phyloP scores from a whole-genome alignment of 2,888 invertebrate genomes.

The Drosophila acutilabella region DNA sequence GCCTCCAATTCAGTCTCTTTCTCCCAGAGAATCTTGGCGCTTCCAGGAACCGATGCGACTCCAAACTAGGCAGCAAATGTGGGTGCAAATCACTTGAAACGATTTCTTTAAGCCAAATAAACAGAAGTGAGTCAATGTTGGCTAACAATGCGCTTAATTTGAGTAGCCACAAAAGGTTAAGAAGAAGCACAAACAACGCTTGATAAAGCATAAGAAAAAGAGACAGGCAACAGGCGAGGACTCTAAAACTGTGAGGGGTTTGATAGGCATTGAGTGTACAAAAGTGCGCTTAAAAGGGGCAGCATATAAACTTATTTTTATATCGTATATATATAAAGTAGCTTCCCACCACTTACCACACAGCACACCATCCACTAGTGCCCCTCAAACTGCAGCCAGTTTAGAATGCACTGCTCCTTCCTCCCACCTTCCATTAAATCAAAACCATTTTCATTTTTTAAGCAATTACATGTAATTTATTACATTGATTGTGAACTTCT shows the following conservation, averaged over 20 bases:
- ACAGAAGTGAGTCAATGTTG: constrained; percentile 48
- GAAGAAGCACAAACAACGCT: constrained; percentile 6
- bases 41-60: constrained; percentile 44
- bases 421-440: not conserved
- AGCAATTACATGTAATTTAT: constrained; percentile 63
- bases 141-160: constrained; percentile 28
- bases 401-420: not conserved
- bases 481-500: constrained; percentile 65
- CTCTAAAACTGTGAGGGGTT: not conserved
- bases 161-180: constrained; percentile 7
- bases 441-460: constrained; percentile 23
- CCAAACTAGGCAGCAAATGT: constrained; percentile 38
- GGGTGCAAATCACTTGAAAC: constrained; percentile 28
- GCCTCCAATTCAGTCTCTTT: not conserved
- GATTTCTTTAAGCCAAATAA: constrained; percentile 20
- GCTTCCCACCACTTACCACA: too few relatives aligned
- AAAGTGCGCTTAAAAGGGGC: not conserved
- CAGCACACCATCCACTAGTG: too few relatives aligned
- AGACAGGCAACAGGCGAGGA: not conserved
- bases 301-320: too few relatives aligned
- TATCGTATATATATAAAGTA: too few relatives aligned
- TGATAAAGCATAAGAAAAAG: constrained; percentile 1
- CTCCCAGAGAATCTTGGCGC: constrained; percentile 13
- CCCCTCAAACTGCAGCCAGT: not conserved
- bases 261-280: not conserved